Base-by-base conservation (phyloP, 2,113 vertebrate genomes). In the Haplochromis vanheusdeni region DNA sequence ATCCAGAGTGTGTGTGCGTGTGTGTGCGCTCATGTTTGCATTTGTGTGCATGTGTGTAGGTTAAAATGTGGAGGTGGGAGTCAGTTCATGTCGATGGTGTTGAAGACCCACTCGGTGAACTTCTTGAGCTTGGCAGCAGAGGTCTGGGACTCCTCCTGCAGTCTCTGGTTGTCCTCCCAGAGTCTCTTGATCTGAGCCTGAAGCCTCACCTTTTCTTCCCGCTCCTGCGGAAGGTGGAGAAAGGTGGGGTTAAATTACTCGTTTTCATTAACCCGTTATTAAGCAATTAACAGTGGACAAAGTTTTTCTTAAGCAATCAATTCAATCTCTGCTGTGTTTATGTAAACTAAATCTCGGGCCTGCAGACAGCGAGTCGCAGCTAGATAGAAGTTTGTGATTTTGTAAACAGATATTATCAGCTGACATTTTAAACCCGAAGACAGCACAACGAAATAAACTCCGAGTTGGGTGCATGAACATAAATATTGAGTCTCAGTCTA, bases 21-120 rank as follows among this genome's bases (percentile, higher is more conserved):
- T 83, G 82, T 81, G 47, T 83, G 82, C 52, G 80, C 88, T 51
- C 49, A 73, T 88, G 80, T 77, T 77, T 49, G 70, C 26, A 79
- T 11, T n/a, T 62, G 60, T 9, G 37, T 37, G 68, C 26, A 26
- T 3, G 23, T 82, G 58, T 42, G 58, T 11, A 80, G 37, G 75
- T 37, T 21, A 3, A 83, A 77, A 33, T 5, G 51, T 33, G 79
- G 23, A 3, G 33, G 60, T 9, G 14, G 9, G 73, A 6, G 88
- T 98, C 97, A 99, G 96, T 97, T 99, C 98, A 99, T 98, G 96
- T 99, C 99, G 62, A 99, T 99, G 90, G 99, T 99, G 94, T 99
- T 99, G 95, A 99, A 99, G 95, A 99, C 98, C 99, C 99, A 99
- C 84, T 99, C 99, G 0, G 99, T 99, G 96, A 99, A 99, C 94